Conservation (phyloP, 2,888 invertebrate genomes). For the Epirrhoe alternata region DNA sequence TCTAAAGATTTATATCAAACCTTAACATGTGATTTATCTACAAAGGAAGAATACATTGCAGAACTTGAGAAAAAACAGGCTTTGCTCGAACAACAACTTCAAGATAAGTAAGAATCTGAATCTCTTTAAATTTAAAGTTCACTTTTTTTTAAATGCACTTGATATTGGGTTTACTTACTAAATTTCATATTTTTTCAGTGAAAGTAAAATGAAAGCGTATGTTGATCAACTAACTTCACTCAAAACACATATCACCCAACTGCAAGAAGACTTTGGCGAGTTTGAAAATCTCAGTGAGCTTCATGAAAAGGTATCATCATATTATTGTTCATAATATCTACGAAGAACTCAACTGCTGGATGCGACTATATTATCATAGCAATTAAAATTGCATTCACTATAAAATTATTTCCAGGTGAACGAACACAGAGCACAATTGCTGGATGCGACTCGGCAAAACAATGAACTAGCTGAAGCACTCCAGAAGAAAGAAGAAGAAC, state of each 20-base stretch:
- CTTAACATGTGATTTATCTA: slow-evolving; percentile 54
- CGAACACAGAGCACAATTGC: slow-evolving; percentile 61
- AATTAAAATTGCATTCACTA: not conserved
- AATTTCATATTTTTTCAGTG: slow-evolving; percentile 53
- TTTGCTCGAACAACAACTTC: slow-evolving; percentile 59
- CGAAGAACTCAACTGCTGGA: too few relatives aligned
- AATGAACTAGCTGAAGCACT: slow-evolving; percentile 59
- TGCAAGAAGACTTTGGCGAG: slow-evolving; percentile 69
- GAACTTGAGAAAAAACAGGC: slow-evolving; percentile 62
- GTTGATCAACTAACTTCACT: slow-evolving; percentile 64
- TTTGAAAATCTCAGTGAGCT: slow-evolving; percentile 66
- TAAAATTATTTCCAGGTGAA: slow-evolving; percentile 49
- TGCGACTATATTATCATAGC: too few relatives aligned
- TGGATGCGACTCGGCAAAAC: slow-evolving; percentile 60
- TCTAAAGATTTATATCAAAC: slow-evolving; percentile 51
- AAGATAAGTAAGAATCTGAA: slow-evolving; percentile 59
- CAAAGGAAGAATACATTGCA: slow-evolving; percentile 61
- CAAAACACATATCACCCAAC: slow-evolving; percentile 62
- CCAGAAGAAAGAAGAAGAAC: slow-evolving; percentile 60
- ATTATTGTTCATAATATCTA: too few relatives aligned
- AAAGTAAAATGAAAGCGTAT: slow-evolving; percentile 66
- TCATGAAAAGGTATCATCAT: slow-evolving; percentile 58
- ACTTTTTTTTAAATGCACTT: not conserved
- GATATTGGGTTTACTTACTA: not conserved
- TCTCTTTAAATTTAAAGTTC: not conserved